Percentiles rank a stretch among this genome's conserved stretches.
Evolutionary conservation across 2,888 invertebrate genomes (phyloP).

Genomic region (Boloria euphrosyne): DNA sequence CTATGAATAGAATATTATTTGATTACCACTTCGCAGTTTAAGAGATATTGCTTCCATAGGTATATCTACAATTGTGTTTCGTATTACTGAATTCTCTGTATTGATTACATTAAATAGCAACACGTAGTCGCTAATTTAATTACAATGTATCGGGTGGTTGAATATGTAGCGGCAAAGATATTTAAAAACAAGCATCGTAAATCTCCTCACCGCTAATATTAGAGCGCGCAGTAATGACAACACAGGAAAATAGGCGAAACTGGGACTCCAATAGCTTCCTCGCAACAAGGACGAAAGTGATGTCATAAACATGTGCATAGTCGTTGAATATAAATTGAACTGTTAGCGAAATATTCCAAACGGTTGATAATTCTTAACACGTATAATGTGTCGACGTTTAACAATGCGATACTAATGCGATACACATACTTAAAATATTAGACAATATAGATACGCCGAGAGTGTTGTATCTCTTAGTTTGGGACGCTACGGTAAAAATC

Average conservation of each 20-base stretch:
- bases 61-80: slow-evolving; percentile 12
- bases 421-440: slow-evolving; percentile 32
- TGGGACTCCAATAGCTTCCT: slow-evolving; percentile 71
- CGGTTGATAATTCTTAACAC: slow-evolving; percentile 61
- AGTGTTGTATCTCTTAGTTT: slow-evolving; percentile 20
- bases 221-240: slow-evolving; percentile 62
- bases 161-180: background rate
- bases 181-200: background rate
- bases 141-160: background rate
- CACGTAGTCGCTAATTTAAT: slow-evolving; percentile 17
- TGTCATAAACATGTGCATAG: slow-evolving; percentile 64
- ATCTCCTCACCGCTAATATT: slow-evolving; percentile 61
- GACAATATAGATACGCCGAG: slow-evolving; percentile 21
- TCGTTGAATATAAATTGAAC: slow-evolving; percentile 63
- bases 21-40: slow-evolving; percentile 40
- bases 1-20: slow-evolving; percentile 47
- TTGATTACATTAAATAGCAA: slow-evolving; percentile 40
- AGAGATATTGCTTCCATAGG: slow-evolving; percentile 18
- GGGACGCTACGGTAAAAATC: slow-evolving; percentile 34
- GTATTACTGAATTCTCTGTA: slow-evolving; percentile 28
- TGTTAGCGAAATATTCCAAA: slow-evolving; percentile 51
- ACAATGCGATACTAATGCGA: slow-evolving; percentile 40
- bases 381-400: slow-evolving; percentile 56
- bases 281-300: slow-evolving; percentile 74
- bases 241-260: slow-evolving; percentile 75